Base-by-base conservation (phyloP, 1,140 invertebrate species). In the Lordiphosa mommai region DNA sequence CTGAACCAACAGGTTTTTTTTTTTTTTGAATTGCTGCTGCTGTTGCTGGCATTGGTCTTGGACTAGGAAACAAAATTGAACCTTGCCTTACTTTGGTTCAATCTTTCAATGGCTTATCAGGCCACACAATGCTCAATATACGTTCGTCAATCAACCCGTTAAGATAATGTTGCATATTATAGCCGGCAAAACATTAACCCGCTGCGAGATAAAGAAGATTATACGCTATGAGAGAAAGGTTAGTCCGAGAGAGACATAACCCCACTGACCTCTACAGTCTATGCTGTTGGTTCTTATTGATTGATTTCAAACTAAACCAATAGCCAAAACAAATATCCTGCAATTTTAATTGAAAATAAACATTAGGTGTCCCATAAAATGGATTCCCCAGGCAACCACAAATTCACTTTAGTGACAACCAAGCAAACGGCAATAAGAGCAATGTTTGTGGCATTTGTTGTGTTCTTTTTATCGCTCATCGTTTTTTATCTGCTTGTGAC, bases 401-500 rank as follows among this genome's bases (percentile, higher is more conserved):
- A 27, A 27, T 17, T 5, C 38, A 59, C 27, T 50, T 14, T 13
- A 37, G 41, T 51, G 33, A 4, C 34, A 53, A 41, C 16, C 34
- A 10, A 7, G 12, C 27, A 13, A 8, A 37, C n/a, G n/a, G n/a
- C n/a, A n/a, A n/a, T n/a, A n/a, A n/a, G n/a, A 37, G 52, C 64
- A 66, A 80, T 86, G 66, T 59, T 72, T 43, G 60, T 72, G 8
- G 67, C 67, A 16, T 73, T 86, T 30, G 47, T 41, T 37, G 70
- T 72, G 12, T 68, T 86, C 50, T 59, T 74, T 59, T 65, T 80
- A 65, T 77, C 64, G 40, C 61, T 80, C 56, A 55, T 80, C 49
- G 41, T 68, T 52, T 76, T 74, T 80, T 86, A 69, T 86, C 76
- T 80, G 14, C 64, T 84, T 41, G 48, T 85, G 17, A 58, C 67